These are phyloP conservation scores for Larimichthys crocea DNA, from an alignment of 2,113 vertebrate species.

Conservation along the genomic window DNA sequence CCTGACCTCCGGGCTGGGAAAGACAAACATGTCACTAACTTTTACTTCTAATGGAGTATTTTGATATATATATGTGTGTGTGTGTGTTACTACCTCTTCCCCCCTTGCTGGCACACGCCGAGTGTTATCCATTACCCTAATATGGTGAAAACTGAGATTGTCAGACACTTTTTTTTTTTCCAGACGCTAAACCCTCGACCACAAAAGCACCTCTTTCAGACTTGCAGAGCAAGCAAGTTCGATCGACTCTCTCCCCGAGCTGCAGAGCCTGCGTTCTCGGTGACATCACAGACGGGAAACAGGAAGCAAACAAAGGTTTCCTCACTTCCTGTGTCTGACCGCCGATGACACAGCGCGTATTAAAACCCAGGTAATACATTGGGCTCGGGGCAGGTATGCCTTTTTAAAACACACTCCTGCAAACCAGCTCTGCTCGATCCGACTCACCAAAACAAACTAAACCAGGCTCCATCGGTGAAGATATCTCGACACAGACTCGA, in stretches of 20 bases:
- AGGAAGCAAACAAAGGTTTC: slow-evolving; percentile 75
- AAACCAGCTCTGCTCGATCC: slow-evolving; percentile 9
- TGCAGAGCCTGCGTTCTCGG: slow-evolving; percentile 30
- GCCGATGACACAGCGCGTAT: slow-evolving; percentile 42
- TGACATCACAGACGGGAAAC: slow-evolving; percentile 77
- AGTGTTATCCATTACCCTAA: slow-evolving; percentile 48
- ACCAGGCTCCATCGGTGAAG: too few relatives aligned
- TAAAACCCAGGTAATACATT: neutral
- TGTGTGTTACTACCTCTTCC: neutral
- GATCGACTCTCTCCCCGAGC: slow-evolving; percentile 2
- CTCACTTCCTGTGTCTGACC: slow-evolving; percentile 68
- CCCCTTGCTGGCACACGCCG: neutral
- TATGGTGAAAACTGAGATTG: slow-evolving; percentile 63
- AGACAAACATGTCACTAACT: too few relatives aligned
- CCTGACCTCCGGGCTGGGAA: neutral
- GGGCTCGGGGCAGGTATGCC: slow-evolving; percentile 27
- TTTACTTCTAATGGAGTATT: neutral
- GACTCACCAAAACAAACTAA: neutral
- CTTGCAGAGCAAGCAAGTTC: slow-evolving; percentile 55
- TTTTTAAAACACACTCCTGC: slow-evolving; percentile 5
- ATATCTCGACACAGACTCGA: neutral
- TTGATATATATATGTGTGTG: neutral
- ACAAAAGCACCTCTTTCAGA: slow-evolving; percentile 37
- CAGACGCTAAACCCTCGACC: slow-evolving; percentile 23
- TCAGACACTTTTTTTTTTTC: neutral